Conservation (phyloP, 2,888 invertebrate genomes). For the Rapana venosa region DNA sequence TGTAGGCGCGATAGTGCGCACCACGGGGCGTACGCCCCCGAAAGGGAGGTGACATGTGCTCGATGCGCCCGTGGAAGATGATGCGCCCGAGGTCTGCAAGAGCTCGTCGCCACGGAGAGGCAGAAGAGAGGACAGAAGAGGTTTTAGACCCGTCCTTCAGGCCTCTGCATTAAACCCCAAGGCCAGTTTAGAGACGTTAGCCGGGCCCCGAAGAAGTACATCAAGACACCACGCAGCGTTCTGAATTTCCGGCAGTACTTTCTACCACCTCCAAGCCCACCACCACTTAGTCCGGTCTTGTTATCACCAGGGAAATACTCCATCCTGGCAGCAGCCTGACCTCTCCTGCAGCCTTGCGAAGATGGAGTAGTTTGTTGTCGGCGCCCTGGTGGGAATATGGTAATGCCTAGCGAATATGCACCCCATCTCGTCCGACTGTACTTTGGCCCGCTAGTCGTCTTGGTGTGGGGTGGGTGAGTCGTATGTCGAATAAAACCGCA, state of each 20-base stretch:
- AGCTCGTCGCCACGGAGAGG: neutral
- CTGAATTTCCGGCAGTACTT: neutral
- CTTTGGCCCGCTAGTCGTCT: too few species aligned
- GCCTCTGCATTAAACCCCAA: neutral
- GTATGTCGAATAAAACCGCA: too few species aligned
- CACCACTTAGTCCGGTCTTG: neutral
- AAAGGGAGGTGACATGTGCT: neutral
- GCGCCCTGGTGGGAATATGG: too few species aligned
- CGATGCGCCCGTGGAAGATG: neutral
- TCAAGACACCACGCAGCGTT: neutral
- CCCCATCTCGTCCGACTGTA: too few species aligned
- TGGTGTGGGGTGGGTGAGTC: neutral
- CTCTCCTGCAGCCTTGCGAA: neutral
- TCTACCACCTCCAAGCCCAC: neutral
- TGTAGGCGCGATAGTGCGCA: too few species aligned
- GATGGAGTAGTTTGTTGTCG: neutral
- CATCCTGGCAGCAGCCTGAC: neutral
- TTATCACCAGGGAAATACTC: neutral
- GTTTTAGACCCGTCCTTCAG: conserved; percentile 1
- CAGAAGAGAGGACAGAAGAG: neutral
- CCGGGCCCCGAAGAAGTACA: neutral
- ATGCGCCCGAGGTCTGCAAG: neutral
- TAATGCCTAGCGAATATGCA: too few species aligned
- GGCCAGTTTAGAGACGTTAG: neutral
- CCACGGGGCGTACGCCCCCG: neutral